phyloP scores from a whole-genome alignment of 2,888 invertebrate genomes.

The Eupeodes latifasciatus region DNA sequence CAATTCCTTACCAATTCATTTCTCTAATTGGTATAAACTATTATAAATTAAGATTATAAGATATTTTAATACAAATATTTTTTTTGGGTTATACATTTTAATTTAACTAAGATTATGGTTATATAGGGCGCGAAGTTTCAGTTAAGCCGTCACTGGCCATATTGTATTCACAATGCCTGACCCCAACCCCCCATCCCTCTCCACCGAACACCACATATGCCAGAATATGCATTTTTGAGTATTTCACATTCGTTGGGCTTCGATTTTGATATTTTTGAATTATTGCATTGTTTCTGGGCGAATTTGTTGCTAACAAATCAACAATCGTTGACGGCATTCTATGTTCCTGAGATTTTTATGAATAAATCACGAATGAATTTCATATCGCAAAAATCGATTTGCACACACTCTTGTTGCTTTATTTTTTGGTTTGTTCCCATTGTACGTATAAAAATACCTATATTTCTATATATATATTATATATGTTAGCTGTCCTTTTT shows the following conservation, averaged over 20 bases:
- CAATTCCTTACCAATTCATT: no score
- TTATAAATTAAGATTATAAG: no score
- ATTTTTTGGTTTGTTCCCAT: neutral
- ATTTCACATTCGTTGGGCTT: conserved; percentile 45
- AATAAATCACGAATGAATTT: conserved; percentile 61
- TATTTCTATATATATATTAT: no score
- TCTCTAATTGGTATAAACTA: no score
- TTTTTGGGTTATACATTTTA: no score
- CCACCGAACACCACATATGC: neutral
- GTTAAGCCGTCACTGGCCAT: neutral
- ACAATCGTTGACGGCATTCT: conserved; percentile 47
- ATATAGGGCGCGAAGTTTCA: neutral
- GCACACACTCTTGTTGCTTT: conserved; percentile 4
- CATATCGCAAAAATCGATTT: conserved; percentile 42
- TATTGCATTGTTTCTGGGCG: conserved; percentile 65
- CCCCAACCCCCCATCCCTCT: neutral
- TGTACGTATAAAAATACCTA: no score
- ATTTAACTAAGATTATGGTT: no score
- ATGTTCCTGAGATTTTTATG: conserved; percentile 46
- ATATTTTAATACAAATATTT: no score
- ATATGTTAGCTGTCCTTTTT: neutral
- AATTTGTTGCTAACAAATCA: conserved; percentile 69
- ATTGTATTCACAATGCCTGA: neutral
- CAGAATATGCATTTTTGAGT: conserved; percentile 47
- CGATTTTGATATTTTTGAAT: conserved; percentile 65